Conservation (phyloP, 1,140 invertebrate genomes). For the Marisa cornuarietis region DNA sequence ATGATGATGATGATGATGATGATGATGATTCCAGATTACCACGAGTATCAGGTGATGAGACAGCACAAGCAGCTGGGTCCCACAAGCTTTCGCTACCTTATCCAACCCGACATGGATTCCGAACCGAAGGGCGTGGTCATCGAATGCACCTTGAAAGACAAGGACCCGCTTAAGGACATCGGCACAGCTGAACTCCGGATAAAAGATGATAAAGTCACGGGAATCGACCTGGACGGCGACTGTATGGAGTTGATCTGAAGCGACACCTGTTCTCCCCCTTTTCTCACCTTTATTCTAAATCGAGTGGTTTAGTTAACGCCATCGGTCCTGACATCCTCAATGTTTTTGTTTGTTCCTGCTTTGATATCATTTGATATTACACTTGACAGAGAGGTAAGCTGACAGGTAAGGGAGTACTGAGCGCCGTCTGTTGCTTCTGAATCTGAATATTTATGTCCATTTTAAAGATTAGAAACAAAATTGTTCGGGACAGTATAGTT, state of each 20-base stretch:
- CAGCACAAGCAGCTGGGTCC: conserved; percentile 27
- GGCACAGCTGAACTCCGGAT: conserved; percentile 31
- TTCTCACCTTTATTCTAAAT: no score
- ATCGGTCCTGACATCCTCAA: no score
- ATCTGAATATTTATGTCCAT: no score
- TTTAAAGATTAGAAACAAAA: no score
- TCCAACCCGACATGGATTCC: conserved; percentile 27
- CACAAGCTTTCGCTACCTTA: conserved; percentile 20
- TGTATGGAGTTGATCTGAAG: conserved; percentile 73
- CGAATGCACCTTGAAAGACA: conserved; percentile 19
- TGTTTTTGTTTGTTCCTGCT: no score
- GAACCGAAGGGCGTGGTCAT: conserved; percentile 25
- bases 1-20: neutral
- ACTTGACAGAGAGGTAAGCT: no score
- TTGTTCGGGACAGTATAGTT: no score
- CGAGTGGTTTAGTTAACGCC: no score
- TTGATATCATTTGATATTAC: no score
- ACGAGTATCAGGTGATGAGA: conserved; percentile 33
- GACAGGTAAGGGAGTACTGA: no score
- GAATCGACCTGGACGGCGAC: conserved; percentile 86
- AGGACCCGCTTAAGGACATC: conserved; percentile 35
- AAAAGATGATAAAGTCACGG: conserved; percentile 19
- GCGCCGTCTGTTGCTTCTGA: no score
- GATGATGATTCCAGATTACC: conserved; percentile 13
- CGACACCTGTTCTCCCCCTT: neutral